These are phyloP conservation scores for Cladopsammia gracilis DNA, from an alignment of 64 coral and sea anemone species.

Conservation along the genomic window DNA sequence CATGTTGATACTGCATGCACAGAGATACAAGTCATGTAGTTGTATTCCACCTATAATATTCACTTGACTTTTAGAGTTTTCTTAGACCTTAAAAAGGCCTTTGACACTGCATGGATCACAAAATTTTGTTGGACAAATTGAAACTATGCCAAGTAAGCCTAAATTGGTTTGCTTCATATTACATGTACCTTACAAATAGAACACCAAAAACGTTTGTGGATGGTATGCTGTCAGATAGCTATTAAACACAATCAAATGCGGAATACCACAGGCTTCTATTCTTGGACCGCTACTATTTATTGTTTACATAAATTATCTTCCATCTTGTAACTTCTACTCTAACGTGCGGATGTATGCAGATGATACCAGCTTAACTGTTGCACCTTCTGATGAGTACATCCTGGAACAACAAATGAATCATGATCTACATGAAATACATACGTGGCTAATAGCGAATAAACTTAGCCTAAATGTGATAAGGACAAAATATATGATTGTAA, in stretches of 20 bases:
- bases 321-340: neutral
- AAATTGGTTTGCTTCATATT: conserved; percentile 17
- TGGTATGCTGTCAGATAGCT: neutral
- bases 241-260: neutral
- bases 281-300: conserved; percentile 17
- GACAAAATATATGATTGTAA: no score
- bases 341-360: conserved; percentile 1
- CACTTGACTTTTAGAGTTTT: no score
- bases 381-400: neutral
- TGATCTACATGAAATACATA: neutral
- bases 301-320: conserved; percentile 54
- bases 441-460: no score
- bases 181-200: neutral
- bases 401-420: conserved; percentile 17
- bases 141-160: neutral
- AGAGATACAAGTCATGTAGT: no score
- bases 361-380: conserved; percentile 19
- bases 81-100: no score
- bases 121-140: no score
- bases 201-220: neutral
- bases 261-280: conserved; percentile 25
- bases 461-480: no score
- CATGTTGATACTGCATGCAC: no score
- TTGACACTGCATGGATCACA: no score
- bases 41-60: no score